Percentiles rank a stretch among this genome's conserved stretches.
Evolutionary conservation across 2,113 vertebrate genomes (phyloP).

Genomic region (Amphiprion percula): DNA sequence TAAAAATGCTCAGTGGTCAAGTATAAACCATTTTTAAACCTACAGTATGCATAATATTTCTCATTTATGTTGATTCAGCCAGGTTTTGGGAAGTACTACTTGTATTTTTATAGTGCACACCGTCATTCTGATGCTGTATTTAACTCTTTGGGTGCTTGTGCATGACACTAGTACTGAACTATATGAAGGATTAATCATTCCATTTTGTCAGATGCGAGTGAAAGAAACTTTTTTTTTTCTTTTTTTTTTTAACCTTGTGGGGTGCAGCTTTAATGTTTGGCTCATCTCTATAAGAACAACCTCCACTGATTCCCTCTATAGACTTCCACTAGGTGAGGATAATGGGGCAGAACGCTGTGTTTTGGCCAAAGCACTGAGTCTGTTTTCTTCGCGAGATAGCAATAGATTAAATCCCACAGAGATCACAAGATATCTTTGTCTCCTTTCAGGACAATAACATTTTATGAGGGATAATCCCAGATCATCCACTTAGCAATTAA

Average conservation of each 20-base stretch:
- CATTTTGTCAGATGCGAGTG: not conserved
- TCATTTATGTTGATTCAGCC: not conserved
- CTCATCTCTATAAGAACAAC: slow-evolving; percentile 82
- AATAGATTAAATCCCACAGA: slow-evolving; percentile 80
- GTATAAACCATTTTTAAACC: not conserved
- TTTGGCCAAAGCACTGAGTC: slow-evolving; percentile 78
- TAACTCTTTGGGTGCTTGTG: too few species aligned
- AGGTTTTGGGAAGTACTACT: not conserved
- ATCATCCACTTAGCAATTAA: slow-evolving; percentile 86
- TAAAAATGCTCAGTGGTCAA: too few species aligned
- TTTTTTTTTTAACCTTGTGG: slow-evolving; percentile 60
- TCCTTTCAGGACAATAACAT: slow-evolving; percentile 81
- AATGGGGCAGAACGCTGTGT: slow-evolving; percentile 69
- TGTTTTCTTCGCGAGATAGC: slow-evolving; percentile 79
- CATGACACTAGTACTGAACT: too few species aligned
- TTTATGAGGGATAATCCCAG: slow-evolving; percentile 86
- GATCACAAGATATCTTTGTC: slow-evolving; percentile 87
- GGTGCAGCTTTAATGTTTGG: slow-evolving; percentile 67
- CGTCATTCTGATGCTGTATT: too few species aligned
- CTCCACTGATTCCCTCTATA: slow-evolving; percentile 72
- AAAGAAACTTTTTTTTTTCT: slow-evolving; percentile 45
- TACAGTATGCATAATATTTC: not conserved
- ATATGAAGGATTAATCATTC: too few species aligned
- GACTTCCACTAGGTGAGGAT: slow-evolving; percentile 81
- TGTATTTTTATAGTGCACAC: not conserved